Evolutionary conservation across 2,888 invertebrate genomes (phyloP), one percentile per base, ranked within the genome.

Genomic region (Pollenia amentaria): DNA sequence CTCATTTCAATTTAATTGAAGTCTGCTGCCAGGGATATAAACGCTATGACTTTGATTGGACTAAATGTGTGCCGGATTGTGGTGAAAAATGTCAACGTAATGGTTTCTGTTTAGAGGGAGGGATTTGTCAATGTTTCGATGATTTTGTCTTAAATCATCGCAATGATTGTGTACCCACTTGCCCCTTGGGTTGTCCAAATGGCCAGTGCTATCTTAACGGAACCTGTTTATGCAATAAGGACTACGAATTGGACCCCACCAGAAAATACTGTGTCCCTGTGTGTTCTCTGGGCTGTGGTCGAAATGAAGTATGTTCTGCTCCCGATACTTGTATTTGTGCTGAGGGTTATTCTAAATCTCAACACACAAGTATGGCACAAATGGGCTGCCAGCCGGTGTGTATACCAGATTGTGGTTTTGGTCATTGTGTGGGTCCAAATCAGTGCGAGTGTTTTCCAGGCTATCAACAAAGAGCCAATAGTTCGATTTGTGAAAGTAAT

Each of bases 21-120:
- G 94, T 95, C 16, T 97, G 97, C 90, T 97, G 97, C 90, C 94
- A 95, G 3, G 97, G 97, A 44, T 97, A 95, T 93, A 94, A 94
- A 77, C 94, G 95, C 3, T 95, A 96, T 90, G 94, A 94, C n/a
- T 95, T 96, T 92, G 95, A 95, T 91, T 94, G 91, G 91, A 94
- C 93, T 38, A 93, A 89, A 57, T 94, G 94, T 89, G 90, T 91
- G 10, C 94, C 94, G 3, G 90, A 93, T 44, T 95, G 95, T 84
- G 89, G 89, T 0, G 89, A 90, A 0, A 88, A 89, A 9, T 92
- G 92, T 69, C 90, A 79, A 76, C 89, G 93, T 38, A 94, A 95
- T 87, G 94, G 94, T 0, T 93, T 93, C 57, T 95, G 95, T 83
- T 90, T 93, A 16, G 94, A 93, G 0, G 92, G 92, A 1, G 92